Conservation (phyloP, 1,140 invertebrate genomes). For the Doryteuthis pealeii region DNA sequence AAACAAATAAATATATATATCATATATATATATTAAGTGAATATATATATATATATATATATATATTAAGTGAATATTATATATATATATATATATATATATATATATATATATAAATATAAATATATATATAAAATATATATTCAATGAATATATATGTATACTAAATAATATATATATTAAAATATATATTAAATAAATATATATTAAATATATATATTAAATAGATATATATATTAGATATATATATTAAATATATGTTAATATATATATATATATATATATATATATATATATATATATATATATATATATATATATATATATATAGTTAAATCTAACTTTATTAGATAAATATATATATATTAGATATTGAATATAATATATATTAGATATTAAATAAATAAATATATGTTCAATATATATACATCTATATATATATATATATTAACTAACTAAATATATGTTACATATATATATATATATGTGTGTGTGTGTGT, state of each 20-base stretch:
- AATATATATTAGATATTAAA: no score
- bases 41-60: no score
- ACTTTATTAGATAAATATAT: background rate
- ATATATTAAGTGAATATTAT: background rate
- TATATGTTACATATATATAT: no score
- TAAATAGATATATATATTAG: background rate
- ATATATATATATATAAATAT: background rate
- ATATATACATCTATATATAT: no score
- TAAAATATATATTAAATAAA: background rate
- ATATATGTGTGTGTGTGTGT: no score
- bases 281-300: conserved; percentile 1
- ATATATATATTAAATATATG: background rate
- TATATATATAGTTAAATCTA: background rate
- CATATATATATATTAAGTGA: no score
- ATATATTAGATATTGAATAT: background rate
- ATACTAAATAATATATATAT: background rate
- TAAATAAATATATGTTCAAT: no score
- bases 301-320: conserved; percentile 9
- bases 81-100: background rate
- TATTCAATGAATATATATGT: background rate
- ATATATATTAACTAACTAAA: no score
- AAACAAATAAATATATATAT: no score
- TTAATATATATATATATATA: background rate
- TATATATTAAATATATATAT: background rate
- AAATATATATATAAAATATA: background rate